These are phyloP conservation scores for Aethina tumida DNA, from an alignment of 1,140 invertebrate species.

Conservation along the genomic window DNA sequence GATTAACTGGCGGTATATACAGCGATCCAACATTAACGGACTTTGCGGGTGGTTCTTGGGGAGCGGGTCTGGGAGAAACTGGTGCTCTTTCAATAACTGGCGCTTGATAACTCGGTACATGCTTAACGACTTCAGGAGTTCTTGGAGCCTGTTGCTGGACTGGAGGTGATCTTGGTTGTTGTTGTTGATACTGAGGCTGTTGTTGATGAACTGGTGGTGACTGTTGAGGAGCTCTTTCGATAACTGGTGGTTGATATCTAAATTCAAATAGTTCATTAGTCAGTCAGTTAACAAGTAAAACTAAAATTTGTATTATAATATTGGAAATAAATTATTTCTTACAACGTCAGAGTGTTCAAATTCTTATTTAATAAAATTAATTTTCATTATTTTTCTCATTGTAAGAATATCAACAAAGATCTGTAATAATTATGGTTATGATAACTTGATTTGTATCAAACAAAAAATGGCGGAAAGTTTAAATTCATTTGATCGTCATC, in stretches of 20 bases:
- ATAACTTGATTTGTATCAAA: no score
- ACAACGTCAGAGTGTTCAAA: no score
- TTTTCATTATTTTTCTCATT: no score
- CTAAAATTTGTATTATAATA: background rate
- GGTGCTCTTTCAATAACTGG: conserved; percentile 19
- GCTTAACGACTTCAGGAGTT: no score
- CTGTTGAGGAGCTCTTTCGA: conserved; percentile 36
- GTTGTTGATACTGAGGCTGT: conserved; percentile 10
- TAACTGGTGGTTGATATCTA: conserved; percentile 3
- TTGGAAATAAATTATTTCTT: background rate
- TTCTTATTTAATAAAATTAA: no score
- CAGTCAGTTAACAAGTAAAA: background rate
- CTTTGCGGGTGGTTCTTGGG: conserved; percentile 16
- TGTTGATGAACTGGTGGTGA: conserved; percentile 13
- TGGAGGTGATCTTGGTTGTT: conserved; percentile 10
- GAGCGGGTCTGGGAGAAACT: conserved; percentile 7
- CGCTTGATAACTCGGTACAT: conserved; percentile 13
- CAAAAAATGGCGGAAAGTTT: no score
- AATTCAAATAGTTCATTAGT: background rate
- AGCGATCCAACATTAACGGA: conserved; percentile 29
- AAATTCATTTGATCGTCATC: no score
- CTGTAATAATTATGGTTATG: no score
- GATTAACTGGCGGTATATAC: conserved; percentile 32
- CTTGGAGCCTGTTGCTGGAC: conserved; percentile 9
- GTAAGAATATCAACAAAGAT: no score